Evolutionary conservation across 2,113 vertebrate genomes (phyloP).

Genomic region (Bungarus multicinctus): DNA sequence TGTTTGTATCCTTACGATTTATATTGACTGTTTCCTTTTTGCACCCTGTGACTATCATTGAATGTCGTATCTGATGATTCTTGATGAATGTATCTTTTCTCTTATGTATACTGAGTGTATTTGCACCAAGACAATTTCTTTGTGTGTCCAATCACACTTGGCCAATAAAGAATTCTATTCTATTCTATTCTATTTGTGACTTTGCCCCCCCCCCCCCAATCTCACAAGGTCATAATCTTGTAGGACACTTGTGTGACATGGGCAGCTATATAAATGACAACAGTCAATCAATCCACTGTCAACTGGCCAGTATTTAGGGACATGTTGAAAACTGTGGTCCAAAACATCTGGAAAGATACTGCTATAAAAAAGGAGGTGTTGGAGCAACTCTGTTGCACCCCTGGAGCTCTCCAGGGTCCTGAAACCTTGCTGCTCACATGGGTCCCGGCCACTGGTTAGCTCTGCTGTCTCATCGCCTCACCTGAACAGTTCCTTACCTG

Average conservation of each 20-base stretch:
- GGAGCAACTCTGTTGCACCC: background rate
- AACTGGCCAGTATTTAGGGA: background rate
- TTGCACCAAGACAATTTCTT: too few species aligned
- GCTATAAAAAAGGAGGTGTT: background rate
- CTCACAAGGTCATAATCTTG: background rate
- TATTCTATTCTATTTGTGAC: background rate
- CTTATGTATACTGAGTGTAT: too few species aligned
- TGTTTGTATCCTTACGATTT: too few species aligned
- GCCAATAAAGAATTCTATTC: too few species aligned
- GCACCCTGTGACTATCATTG: too few species aligned
- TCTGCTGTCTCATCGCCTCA: background rate
- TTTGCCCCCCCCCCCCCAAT: too few species aligned
- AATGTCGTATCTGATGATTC: too few species aligned
- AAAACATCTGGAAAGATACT: background rate
- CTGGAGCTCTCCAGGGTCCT: background rate
- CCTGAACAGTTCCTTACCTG: background rate
- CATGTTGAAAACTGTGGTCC: background rate
- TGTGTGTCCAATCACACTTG: too few species aligned
- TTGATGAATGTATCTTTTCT: too few species aligned
- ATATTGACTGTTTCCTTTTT: too few species aligned
- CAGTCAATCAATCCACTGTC: background rate
- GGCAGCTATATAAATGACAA: background rate
- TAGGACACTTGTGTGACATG: background rate
- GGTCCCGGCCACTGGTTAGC: background rate
- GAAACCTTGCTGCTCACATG: background rate